These are phyloP conservation scores for Etheostoma perlongum DNA, from an alignment of 2,797 vertebrate genomes.

Conservation along the genomic window DNA sequence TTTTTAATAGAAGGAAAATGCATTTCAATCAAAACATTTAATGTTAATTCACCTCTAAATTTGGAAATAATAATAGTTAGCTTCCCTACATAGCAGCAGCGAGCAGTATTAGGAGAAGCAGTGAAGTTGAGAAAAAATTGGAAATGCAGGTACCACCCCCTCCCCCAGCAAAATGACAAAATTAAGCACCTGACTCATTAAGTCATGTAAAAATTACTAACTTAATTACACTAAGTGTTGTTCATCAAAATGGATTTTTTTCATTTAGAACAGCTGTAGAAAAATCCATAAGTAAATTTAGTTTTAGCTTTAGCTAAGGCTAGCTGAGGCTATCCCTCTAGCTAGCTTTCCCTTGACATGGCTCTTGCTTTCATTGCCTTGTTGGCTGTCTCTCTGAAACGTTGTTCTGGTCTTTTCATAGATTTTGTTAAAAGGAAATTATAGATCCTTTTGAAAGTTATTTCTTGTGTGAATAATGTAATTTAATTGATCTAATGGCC, in stretches of 20 bases:
- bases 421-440: neutral
- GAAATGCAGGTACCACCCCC: no score
- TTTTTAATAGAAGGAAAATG: neutral
- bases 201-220: neutral
- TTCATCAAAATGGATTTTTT: neutral
- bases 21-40: neutral
- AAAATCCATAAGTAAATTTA: neutral
- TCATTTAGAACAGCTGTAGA: neutral
- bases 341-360: neutral
- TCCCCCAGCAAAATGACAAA: neutral
- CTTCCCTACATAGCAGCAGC: neutral
- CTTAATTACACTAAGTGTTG: neutral
- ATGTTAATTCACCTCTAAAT: neutral
- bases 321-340: neutral
- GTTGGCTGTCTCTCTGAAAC: neutral
- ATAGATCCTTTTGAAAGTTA: neutral
- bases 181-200: neutral
- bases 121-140: neutral
- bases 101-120: neutral
- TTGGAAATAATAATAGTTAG: neutral
- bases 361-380: neutral
- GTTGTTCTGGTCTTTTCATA: neutral
- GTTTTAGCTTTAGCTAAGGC: neutral
- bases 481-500: neutral
- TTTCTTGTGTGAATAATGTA: neutral